Conservation (phyloP, 1,140 invertebrate genomes). For the Trichonephila inaurata region DNA sequence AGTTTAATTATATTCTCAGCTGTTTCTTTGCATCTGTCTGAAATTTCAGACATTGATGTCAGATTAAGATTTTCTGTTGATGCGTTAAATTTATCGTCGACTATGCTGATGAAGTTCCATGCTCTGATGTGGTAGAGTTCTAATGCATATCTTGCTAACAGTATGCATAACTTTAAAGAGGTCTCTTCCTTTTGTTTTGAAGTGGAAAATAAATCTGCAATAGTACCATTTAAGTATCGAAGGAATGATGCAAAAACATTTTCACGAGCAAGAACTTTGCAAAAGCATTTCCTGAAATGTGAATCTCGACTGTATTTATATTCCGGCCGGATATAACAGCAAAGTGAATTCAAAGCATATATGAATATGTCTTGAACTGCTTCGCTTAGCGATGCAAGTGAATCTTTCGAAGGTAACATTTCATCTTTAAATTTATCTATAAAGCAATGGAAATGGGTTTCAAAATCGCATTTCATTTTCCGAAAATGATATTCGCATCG, state of each 20-base stretch:
- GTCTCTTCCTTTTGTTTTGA: background rate
- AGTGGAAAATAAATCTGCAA: background rate
- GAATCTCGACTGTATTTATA: slow-evolving; percentile 23
- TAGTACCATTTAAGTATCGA: background rate
- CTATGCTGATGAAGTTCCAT: background rate
- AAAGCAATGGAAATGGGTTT: background rate
- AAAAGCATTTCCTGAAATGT: slow-evolving; percentile 34
- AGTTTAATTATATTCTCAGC: background rate
- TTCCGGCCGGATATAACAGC: slow-evolving; percentile 7
- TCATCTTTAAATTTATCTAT: background rate
- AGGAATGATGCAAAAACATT: slow-evolving; percentile 29
- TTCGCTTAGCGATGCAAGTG: background rate
- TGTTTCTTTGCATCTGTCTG: background rate
- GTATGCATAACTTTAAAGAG: background rate
- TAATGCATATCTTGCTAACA: slow-evolving; percentile 19
- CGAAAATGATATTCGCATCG: slow-evolving; percentile 40
- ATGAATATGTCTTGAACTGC: background rate
- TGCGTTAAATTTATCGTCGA: background rate
- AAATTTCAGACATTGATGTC: background rate
- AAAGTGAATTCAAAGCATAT: background rate
- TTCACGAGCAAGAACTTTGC: slow-evolving; percentile 19
- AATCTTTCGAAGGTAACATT: background rate
- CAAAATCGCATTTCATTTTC: slow-evolving; percentile 9
- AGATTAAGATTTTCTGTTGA: background rate
- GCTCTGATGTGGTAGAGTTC: background rate